Percentiles rank a stretch among this genome's conserved stretches.
Conservation (phyloP, 2,888 invertebrate species). For the Lithodes maja region DNA sequence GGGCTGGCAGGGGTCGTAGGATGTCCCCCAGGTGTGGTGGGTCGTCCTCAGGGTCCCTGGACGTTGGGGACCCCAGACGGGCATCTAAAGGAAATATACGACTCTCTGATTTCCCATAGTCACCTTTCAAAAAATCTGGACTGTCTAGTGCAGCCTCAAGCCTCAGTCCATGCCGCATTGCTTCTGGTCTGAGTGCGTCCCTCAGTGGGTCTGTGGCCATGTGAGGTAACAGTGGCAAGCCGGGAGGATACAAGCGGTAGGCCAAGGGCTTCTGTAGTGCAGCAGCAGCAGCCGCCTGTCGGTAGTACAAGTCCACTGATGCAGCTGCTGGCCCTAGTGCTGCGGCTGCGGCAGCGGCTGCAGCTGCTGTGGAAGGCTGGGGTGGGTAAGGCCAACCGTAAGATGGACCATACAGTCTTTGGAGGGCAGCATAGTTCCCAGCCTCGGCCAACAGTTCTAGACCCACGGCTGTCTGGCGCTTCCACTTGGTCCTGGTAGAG, state of each 20-base stretch:
- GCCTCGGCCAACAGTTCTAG: slow-evolving; percentile 97
- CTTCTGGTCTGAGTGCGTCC: slow-evolving; percentile 49
- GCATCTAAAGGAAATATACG: slow-evolving; percentile 43
- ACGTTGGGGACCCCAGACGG: slow-evolving; percentile 28
- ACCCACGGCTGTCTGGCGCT: slow-evolving; percentile 98
- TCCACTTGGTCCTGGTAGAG: slow-evolving; percentile 90
- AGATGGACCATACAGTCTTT: slow-evolving; percentile 86
- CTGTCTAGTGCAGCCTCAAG: slow-evolving; percentile 50
- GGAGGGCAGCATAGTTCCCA: slow-evolving; percentile 98
- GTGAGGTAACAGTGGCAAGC: slow-evolving; percentile 57
- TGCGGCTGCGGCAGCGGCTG: slow-evolving; percentile 67
- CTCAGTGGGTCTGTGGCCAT: slow-evolving; percentile 35
- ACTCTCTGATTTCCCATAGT: slow-evolving; percentile 30
- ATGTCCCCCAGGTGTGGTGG: slow-evolving; percentile 29
- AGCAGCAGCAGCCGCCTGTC: slow-evolving; percentile 68
- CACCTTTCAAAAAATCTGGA: slow-evolving; percentile 41
- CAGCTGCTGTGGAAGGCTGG: slow-evolving; percentile 61
- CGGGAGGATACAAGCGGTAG: slow-evolving; percentile 78
- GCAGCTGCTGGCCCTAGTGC: slow-evolving; percentile 54
- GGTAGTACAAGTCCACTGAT: slow-evolving; percentile 69
- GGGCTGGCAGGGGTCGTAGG: slow-evolving; percentile 15
- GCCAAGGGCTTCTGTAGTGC: slow-evolving; percentile 89
- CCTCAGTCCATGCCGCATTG: slow-evolving; percentile 56
- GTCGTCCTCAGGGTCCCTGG: slow-evolving; percentile 40
- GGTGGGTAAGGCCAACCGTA: slow-evolving; percentile 66